Evolutionary conservation across 2,888 invertebrate genomes (phyloP).

Genomic region (Chelonus formosanus): DNA sequence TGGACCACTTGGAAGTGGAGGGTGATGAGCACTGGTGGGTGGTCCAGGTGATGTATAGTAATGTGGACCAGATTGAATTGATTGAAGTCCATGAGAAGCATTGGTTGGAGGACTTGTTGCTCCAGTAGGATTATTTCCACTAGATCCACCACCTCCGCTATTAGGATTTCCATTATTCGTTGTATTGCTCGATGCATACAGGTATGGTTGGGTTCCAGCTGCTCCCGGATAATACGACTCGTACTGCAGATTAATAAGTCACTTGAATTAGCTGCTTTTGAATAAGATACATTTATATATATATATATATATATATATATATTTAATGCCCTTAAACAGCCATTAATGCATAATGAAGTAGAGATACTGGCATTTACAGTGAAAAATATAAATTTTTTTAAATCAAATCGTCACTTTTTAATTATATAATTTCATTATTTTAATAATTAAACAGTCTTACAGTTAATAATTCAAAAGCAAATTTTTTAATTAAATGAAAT

Average conservation of each 20-base stretch:
- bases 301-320: no score
- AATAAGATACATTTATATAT: no score
- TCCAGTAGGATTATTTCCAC: constrained; percentile 46
- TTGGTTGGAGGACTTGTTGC: constrained; percentile 51
- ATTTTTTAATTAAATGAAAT: no score
- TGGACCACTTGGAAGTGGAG: constrained; percentile 49
- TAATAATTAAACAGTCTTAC: no score
- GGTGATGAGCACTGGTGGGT: constrained; percentile 44
- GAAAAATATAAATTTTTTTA: no score
- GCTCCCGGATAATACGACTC: constrained; percentile 63
- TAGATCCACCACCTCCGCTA: constrained; percentile 41
- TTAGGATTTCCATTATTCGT: constrained; percentile 49
- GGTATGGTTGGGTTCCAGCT: constrained; percentile 63
- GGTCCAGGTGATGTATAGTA: constrained; percentile 53
- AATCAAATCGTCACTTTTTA: no score
- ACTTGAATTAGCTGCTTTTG: neutral
- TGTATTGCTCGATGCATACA: constrained; percentile 62
- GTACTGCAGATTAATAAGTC: constrained; percentile 51
- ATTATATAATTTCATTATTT: no score
- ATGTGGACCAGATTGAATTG: constrained; percentile 48
- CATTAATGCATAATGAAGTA: no score
- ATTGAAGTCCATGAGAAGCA: constrained; percentile 39
- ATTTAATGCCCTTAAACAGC: no score
- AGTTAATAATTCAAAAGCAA: no score
- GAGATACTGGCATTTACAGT: no score